Evolutionary conservation across 2,113 vertebrate species (phyloP), one percentile per base, ranked within the genome.

Genomic region (Pelecanus crispus): DNA sequence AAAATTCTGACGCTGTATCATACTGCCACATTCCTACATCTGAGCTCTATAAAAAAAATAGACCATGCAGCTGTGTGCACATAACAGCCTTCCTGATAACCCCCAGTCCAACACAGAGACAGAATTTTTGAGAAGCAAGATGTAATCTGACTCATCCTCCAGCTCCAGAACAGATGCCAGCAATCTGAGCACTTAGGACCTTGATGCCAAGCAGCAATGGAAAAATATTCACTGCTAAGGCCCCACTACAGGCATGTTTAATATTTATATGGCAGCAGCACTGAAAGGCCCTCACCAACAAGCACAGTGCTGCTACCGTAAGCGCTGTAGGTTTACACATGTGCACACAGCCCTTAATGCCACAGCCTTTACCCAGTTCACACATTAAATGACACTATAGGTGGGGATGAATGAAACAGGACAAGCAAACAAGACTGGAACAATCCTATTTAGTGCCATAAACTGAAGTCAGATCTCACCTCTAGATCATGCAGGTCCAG

Each of bases 21-120:
- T 81, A 68, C 53, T 86, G 44, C 28, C 70, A 63, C 3, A 17
- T 42, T 87, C 32, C 38, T 53, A 52, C 13, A 28, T 32, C 58
- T 66, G 78, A 92, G 15, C 61, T 70, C 25, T 15, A 19, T 13
- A 38, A 28, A 78, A 19, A 47, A 62, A 52, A 1, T 1, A 50
- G 10, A 17, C 12, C 10, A 5, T 62, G 32, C 26, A n/a, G 5
- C 28, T 42, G 16, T 81, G 50, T 36, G 38, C n/a, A 17, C 19
- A 4, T 12, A 73, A 17, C 34, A 71, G 31, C 4, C 40, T 83
- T 55, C n/a, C 55, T 59, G 26, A 53, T 38, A 83, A 55, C 6
- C 7, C 25, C 20, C 0, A 0, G 19, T 22, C 20, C 11, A 81
- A 73, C 22, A 79, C 1, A n/a, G 50, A 52, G 18, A 25, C 16